These are phyloP conservation scores for Petrocephalus microphthalmus DNA, from an alignment of 2,113 vertebrate genomes.

Conservation along the genomic window DNA sequence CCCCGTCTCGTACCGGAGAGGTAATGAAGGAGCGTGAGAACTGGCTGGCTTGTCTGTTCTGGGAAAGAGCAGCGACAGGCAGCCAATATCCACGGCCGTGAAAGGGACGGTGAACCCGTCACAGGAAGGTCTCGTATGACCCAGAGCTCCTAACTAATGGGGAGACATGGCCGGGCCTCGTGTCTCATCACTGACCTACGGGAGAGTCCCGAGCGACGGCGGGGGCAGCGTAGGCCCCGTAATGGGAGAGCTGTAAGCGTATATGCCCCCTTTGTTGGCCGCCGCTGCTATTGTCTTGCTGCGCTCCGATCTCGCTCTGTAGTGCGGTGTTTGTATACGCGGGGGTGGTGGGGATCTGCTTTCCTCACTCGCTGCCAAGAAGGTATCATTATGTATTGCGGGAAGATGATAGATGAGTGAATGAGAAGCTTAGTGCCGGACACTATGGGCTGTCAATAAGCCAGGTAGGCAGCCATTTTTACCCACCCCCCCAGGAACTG, in stretches of 20 bases:
- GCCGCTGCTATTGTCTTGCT: neutral
- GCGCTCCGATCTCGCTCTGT: constrained; percentile 6
- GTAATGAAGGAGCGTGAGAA: neutral
- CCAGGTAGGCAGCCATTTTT: neutral
- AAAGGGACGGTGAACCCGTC: neutral
- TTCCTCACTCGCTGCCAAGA: neutral
- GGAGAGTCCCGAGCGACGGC: neutral
- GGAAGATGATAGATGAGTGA: constrained; percentile 9
- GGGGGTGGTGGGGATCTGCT: neutral
- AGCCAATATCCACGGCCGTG: neutral
- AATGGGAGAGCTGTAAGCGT: neutral
- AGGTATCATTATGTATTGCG: constrained; percentile 19
- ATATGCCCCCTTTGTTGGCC: constrained; percentile 16
- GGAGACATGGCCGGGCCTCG: neutral
- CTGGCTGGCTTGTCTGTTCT: neutral
- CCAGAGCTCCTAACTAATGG: neutral
- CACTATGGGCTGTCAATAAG: neutral
- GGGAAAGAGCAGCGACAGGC: neutral
- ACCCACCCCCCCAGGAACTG: neutral
- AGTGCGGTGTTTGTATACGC: neutral
- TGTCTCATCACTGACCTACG: neutral
- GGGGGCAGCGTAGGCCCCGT: neutral
- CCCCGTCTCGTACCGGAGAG: neutral
- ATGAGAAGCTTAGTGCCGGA: constrained; percentile 6
- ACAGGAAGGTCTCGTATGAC: neutral